Conservation (phyloP, 2,888 invertebrate genomes). For the Apotomis capreana region DNA sequence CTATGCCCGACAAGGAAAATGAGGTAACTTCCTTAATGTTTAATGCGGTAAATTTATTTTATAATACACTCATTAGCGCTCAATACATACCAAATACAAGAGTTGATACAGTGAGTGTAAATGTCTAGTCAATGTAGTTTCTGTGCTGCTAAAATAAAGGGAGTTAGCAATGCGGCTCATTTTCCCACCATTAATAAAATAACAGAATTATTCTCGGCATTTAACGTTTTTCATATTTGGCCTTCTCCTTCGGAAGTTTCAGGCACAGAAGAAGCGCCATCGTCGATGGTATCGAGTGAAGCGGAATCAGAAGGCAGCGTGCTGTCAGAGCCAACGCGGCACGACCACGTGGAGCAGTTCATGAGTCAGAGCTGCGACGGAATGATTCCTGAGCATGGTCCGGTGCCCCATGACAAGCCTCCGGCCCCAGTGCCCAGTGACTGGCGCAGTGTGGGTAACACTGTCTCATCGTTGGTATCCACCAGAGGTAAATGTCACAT, state of each 20-base stretch:
- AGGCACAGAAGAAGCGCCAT: constrained; percentile 76
- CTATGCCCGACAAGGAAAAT: constrained; percentile 26
- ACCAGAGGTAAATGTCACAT: constrained; percentile 61
- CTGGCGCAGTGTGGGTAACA: constrained; percentile 59
- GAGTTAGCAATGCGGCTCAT: background rate
- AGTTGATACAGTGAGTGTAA: background rate
- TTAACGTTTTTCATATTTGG: constrained; percentile 16
- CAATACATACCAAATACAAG: background rate
- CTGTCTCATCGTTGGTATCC: constrained; percentile 64
- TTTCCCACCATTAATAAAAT: constrained; percentile 1
- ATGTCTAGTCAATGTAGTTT: constrained; percentile 13
- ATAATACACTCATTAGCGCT: constrained; percentile 2
- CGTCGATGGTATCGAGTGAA: constrained; percentile 78
- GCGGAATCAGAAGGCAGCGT: constrained; percentile 76
- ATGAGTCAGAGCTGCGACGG: constrained; percentile 51
- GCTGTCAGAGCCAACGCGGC: constrained; percentile 63
- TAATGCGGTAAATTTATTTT: constrained; percentile 4
- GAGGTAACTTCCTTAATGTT: constrained; percentile 18
- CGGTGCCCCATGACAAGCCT: constrained; percentile 55
- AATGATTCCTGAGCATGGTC: constrained; percentile 48
- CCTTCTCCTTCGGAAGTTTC: constrained; percentile 47
- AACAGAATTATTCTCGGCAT: constrained; percentile 14
- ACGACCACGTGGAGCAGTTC: constrained; percentile 54
- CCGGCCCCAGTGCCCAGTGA: constrained; percentile 54
- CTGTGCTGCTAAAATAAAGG: constrained; percentile 2